Evolutionary conservation across 2,797 vertebrate species (phyloP), one percentile per base, ranked within the genome.

Genomic region (Rhyacichthys aspro): DNA sequence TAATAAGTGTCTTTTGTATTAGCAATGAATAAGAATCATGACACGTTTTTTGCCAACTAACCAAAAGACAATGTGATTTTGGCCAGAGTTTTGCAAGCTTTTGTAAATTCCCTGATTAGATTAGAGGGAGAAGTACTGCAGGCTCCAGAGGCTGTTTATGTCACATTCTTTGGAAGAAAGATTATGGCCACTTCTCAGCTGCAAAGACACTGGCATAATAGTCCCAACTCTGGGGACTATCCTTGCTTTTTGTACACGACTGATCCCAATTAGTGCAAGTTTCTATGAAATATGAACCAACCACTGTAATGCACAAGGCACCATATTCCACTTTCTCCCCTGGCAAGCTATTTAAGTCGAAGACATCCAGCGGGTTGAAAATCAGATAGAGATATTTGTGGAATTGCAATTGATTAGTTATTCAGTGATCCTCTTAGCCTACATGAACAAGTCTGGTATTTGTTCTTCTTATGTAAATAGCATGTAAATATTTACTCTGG

Each of bases 131-230:
- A 59, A 70, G 72, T 74, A 55, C 23, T 55, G 39, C n/a, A 68
- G 67, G 67, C 81, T 85, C 72, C 72, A 63, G 77, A 67, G 77
- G 72, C 61, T 83, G 77, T 84, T 84, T 84, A 76, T 81, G 72
- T 80, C 82, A 82, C 76, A 76, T 67, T 80, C 63, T 73, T 77
- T 61, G 74, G 71, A 82, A 79, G 76, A 85, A 86, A 85, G 79
- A 86, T 83, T 84, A 84, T 55, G 87, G 78, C 67, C 79, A 84
- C 82, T 83, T 84, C 63, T 64, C 73, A 87, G 81, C 79, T 62
- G 70, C 77, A 72, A 15, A 84, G 83, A 85, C 78, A 82, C 41
- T 71, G 62, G 55, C 77, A 88, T 81, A 83, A 86, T 74, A 72
- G 82, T 68, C 53, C 67, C 42, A 61, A 74, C 84, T 82, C 83